Evolutionary conservation across 2,113 vertebrate species (phyloP), one percentile per base, ranked within the genome.

Genomic region (Hydrochoerus hydrochaeris): DNA sequence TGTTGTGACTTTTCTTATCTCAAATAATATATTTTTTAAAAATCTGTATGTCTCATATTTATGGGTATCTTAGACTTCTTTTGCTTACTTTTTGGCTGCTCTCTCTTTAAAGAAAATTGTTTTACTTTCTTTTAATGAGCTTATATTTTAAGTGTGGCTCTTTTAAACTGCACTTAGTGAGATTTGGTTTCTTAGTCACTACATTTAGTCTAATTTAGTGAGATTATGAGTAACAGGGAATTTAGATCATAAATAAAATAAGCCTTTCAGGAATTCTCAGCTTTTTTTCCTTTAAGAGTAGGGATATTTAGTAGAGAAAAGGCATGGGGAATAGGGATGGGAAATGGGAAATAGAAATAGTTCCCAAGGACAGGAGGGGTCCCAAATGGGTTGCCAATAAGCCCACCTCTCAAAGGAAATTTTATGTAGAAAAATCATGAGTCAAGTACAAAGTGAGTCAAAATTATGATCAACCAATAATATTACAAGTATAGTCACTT

Each of bases 1-100:
- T 58, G 5, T 30, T 80, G 5, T 60, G 38, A 38, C 46, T 83
- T 78, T 89, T 20, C 69, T 80, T 94, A 69, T 86, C 20, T 26
- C 44, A 85, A 71, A 63, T 95, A 62, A n/a, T n/a, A 69, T 69
- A 38, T 14, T 69, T 69, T 82, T 73, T 86, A 46, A 85, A 80
- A 85, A 80, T 75, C 38, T n/a, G n/a, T 75, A 94, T 95, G n/a
- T 54, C 44, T 95, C 69, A 41, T 80, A 58, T 44, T 86, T 90
- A 49, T n/a, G 67, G 7, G n/a, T 83, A 86, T 57, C 0, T 12
- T 11, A 49, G 17, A 46, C 86, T 92, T 80, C 30, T 80, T 92
- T 80, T 67, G 62, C 28, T 69, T 93, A 32, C 54, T 32, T 38
- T 46, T 94, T 83, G 84, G 3, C 24, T 60, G 20, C 22, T 9